Base-by-base conservation (phyloP, 2,797 vertebrate species). In the Enteromius afrohamiltoni region DNA sequence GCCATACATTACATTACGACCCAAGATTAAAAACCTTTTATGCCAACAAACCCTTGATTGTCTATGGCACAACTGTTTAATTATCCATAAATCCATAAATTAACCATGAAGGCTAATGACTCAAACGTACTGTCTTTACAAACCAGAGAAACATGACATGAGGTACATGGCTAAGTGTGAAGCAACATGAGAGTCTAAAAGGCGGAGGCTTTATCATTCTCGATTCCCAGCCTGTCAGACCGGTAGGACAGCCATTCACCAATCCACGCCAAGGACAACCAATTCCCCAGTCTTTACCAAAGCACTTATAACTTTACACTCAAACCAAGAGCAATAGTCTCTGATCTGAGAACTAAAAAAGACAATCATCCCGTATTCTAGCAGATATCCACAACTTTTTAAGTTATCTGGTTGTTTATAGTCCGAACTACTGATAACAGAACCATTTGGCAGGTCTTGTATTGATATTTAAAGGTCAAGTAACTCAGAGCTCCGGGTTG, bases 151-250 rank as follows among this genome's bases (percentile, higher is more conserved):
- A 29, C 34, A 68, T 58, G 37, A 83, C 73, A 83, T 53, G 23
- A 29, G 34, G 47, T n/a, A 47, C 73, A 60, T n/a, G 45, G 70
- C 34, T 51, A 47, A 53, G 45, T 75, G 82, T 77, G 40, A 70
- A 70, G 65, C 51, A 78, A 78, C 51, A 45, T 21, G 82, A 83
- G 75, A 73, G 40, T 69, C 16, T 49, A 1, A 80, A 34, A 68
- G 71, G 80, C 70, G 47, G 74, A 62, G 82, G 74, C 75, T 70
- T 71, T 29, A 55, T 77, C 55, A 49, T 62, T 77, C 74, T 83
- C 82, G 34, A 70, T 77, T 83, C 65, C 37, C 53, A 92, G 93
- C 91, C 81, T 51, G 90, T 79, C 89, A 86, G 90, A 93, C 93
- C 90, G 87, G 94, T 91, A 51, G 69, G 85, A 86, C 86, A 45